Evolutionary conservation across 2,888 invertebrate species (phyloP).

Genomic region (Monochamus alternatus): DNA sequence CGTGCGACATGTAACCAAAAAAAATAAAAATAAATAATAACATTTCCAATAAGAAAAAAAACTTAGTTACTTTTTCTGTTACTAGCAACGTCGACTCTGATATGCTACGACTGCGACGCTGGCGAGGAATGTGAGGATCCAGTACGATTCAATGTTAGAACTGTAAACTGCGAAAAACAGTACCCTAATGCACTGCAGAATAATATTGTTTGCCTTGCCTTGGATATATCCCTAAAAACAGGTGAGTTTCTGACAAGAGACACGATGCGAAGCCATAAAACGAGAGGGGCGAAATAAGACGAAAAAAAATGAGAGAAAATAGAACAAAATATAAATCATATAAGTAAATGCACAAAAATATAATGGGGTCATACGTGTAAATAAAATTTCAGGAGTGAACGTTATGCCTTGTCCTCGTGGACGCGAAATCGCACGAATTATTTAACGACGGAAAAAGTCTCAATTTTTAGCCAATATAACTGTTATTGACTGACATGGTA

Average conservation of each 20-base stretch:
- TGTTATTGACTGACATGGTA: too few relatives aligned
- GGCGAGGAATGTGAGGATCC: constrained; percentile 20
- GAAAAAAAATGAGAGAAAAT: background rate
- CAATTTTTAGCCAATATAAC: too few relatives aligned
- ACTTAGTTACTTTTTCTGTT: background rate
- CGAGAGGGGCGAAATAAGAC: background rate
- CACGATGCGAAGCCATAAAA: background rate
- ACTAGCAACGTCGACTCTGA: background rate
- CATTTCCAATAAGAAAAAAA: background rate
- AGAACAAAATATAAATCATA: background rate
- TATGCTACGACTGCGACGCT: constrained; percentile 29
- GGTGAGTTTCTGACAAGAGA: background rate
- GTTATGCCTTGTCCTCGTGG: too few relatives aligned
- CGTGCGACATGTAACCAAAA: too few relatives aligned
- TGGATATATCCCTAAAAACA: background rate
- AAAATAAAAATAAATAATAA: background rate
- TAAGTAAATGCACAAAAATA: background rate
- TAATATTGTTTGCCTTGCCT: constrained; percentile 20
- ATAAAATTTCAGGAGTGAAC: too few relatives aligned
- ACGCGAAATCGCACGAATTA: too few relatives aligned
- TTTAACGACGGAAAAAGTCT: too few relatives aligned
- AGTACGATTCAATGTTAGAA: background rate
- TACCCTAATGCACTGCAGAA: background rate
- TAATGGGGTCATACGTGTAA: background rate
- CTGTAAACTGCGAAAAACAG: constrained; percentile 10